phyloP scores from a whole-genome alignment of 2,888 invertebrate genomes.

The Acleris laterana region DNA sequence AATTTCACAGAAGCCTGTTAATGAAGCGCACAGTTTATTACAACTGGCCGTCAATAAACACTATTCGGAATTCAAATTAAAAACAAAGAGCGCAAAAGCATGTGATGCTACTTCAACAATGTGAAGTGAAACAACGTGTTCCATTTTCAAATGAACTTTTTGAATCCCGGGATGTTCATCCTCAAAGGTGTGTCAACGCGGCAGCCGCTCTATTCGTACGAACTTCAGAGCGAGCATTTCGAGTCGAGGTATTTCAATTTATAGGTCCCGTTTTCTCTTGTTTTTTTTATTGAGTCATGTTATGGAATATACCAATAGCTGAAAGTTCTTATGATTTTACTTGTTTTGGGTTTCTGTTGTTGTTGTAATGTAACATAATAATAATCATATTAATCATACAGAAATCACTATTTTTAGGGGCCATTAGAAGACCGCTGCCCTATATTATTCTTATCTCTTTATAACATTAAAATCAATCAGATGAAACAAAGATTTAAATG shows the following conservation, averaged over 20 bases:
- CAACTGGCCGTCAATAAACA: conserved; percentile 5
- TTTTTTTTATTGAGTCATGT: neutral
- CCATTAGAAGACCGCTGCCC: no score
- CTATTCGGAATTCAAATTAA: neutral
- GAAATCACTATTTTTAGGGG: no score
- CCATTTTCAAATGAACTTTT: conserved; percentile 16
- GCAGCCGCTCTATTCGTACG: neutral
- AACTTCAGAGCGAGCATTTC: neutral
- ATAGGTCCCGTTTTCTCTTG: neutral
- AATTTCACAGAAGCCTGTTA: neutral
- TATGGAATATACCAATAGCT: no score
- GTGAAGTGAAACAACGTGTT: conserved; percentile 4
- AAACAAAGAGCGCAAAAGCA: neutral
- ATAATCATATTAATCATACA: no score
- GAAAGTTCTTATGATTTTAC: no score
- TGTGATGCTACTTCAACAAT: neutral
- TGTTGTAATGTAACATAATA: no score
- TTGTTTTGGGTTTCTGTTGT: no score
- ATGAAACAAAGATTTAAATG: no score
- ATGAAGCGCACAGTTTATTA: neutral
- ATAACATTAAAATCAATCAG: no score
- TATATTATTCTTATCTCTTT: no score
- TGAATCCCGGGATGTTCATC: neutral
- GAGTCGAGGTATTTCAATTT: neutral
- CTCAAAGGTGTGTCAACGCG: conserved; percentile 7